These are phyloP conservation scores for Drosophila borealis DNA, from an alignment of 2,888 invertebrate species.

Conservation along the genomic window DNA sequence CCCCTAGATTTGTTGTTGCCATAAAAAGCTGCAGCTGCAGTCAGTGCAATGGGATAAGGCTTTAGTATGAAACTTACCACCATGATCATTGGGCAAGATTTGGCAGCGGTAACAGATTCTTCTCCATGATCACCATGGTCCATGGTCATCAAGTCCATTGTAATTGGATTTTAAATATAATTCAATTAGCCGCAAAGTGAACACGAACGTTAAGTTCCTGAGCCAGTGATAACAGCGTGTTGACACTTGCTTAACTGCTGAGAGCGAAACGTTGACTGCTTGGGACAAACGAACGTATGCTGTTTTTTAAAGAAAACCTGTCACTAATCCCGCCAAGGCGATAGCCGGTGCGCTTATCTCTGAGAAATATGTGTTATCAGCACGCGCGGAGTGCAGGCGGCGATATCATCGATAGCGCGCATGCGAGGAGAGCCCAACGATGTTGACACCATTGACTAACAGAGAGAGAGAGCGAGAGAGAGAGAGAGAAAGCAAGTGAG, in stretches of 20 bases:
- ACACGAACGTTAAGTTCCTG: conserved; percentile 10
- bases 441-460: conserved; percentile 12
- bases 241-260: conserved; percentile 62
- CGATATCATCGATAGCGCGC: conserved; percentile 46
- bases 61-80: conserved; percentile 74
- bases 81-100: conserved; percentile 83
- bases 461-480: neutral
- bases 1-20: neutral
- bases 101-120: conserved; percentile 19
- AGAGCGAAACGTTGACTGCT: conserved; percentile 62
- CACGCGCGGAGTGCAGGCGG: conserved; percentile 19
- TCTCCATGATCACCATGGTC: conserved; percentile 68
- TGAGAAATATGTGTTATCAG: conserved; percentile 68
- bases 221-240: conserved; percentile 41
- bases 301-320: conserved; percentile 70
- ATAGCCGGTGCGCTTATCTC: conserved; percentile 60
- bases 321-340: conserved; percentile 59
- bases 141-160: conserved; percentile 62
- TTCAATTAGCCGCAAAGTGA: conserved; percentile 12
- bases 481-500: neutral
- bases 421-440: conserved; percentile 2
- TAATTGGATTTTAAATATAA: conserved; percentile 2
- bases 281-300: conserved; percentile 47
- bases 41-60: neutral
- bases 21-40: conserved; percentile 1